Percentiles rank a stretch among this genome's conserved stretches.
phyloP scores from a whole-genome alignment of 2,888 invertebrate species.

The Neocrepidodera transversa region DNA sequence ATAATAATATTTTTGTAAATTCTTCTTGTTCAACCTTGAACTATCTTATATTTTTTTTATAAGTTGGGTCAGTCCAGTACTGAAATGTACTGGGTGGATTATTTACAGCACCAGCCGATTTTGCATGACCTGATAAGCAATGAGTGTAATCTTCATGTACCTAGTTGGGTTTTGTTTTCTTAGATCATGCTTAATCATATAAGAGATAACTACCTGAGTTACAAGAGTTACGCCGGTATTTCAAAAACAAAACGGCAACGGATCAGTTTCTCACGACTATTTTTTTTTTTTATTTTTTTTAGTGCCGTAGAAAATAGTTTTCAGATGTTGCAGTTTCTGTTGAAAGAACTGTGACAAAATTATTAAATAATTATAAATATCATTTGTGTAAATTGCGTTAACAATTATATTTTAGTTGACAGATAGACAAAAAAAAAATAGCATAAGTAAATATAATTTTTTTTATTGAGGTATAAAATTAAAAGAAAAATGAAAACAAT shows the following conservation, averaged over 20 bases:
- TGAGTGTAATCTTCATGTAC: constrained; percentile 19
- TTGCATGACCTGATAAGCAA: constrained; percentile 23
- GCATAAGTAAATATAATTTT: too few species aligned
- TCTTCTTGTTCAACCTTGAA: too few species aligned
- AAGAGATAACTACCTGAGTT: constrained; percentile 23
- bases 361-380: too few species aligned
- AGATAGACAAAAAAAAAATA: too few species aligned
- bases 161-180: constrained; percentile 17
- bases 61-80: background rate
- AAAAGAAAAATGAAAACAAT: too few species aligned
- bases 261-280: constrained; percentile 19
- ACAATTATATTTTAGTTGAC: too few species aligned
- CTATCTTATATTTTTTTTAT: too few species aligned
- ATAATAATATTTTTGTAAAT: too few species aligned
- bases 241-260: constrained; percentile 16
- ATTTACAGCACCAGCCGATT: constrained; percentile 17
- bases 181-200: constrained; percentile 21
- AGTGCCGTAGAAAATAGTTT: background rate
- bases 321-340: background rate
- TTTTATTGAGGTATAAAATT: too few species aligned
- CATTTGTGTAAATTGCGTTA: too few species aligned
- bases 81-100: constrained; percentile 17
- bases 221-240: constrained; percentile 16
- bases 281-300: too few species aligned
- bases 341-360: too few species aligned